These are phyloP conservation scores for Hydrolagus colliei DNA, from an alignment of 2,797 vertebrate genomes.

Conservation along the genomic window DNA sequence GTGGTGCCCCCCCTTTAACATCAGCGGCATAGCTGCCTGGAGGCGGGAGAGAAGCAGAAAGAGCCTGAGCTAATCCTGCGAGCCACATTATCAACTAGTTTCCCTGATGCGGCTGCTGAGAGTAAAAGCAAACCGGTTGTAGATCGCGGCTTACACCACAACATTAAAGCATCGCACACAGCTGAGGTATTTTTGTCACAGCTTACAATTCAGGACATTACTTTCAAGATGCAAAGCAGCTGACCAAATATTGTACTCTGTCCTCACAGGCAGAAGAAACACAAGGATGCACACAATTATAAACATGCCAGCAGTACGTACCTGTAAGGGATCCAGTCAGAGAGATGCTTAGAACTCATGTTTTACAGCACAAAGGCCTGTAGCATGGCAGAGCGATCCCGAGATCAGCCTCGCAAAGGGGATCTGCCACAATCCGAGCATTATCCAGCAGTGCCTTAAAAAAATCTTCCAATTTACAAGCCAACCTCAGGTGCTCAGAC, in stretches of 20 bases:
- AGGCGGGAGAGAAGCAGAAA: neutral
- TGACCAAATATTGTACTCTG: neutral
- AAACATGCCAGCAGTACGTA: conserved; percentile 44
- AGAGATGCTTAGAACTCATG: conserved; percentile 92
- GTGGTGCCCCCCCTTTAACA: neutral
- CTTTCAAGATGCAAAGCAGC: neutral
- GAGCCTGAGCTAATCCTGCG: neutral
- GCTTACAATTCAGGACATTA: neutral
- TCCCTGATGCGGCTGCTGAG: neutral
- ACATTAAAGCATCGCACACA: conserved; percentile 5
- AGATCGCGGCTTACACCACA: neutral
- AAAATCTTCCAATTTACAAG: conserved; percentile 33
- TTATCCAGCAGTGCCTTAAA: conserved; percentile 47
- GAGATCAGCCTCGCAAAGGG: conserved; percentile 55
- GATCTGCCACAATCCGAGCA: conserved; percentile 55
- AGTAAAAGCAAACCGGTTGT: neutral
- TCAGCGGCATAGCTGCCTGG: neutral
- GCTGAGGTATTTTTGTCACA: neutral
- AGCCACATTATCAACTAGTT: neutral
- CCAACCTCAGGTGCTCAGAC: neutral
- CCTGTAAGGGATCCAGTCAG: conserved; percentile 98
- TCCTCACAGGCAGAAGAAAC: neutral
- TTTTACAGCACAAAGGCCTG: conserved; percentile 56
- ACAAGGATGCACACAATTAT: neutral
- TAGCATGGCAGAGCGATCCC: conserved; percentile 45